phyloP scores from a whole-genome alignment of 1,140 invertebrate genomes.

The Dinoponera quadriceps region DNA sequence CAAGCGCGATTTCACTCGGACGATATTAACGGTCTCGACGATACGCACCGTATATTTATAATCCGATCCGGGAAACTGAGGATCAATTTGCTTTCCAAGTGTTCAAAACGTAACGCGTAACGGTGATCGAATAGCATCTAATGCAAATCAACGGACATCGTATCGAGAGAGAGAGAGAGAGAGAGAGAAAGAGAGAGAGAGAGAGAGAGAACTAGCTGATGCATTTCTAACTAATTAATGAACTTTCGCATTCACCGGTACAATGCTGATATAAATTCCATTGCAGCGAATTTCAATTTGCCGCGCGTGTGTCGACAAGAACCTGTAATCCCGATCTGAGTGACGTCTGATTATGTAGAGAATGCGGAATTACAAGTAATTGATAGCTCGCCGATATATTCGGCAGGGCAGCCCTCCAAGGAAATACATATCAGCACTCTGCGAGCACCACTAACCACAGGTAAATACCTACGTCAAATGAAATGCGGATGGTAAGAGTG shows the following conservation, averaged over 20 bases:
- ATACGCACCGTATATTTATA: constrained; percentile 34
- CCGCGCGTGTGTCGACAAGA: neutral
- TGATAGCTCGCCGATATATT: too few relatives aligned
- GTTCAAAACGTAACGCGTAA: constrained; percentile 80
- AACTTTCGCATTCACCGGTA: constrained; percentile 35
- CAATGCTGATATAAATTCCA: constrained; percentile 58
- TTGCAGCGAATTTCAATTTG: neutral
- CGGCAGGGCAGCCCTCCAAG: neutral
- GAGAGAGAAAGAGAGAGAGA: too few relatives aligned
- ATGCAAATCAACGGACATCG: constrained; percentile 4
- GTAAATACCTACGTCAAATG: constrained; percentile 45
- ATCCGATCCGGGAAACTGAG: constrained; percentile 38
- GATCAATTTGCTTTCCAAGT: constrained; percentile 83
- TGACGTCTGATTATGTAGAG: neutral
- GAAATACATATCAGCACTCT: constrained; percentile 57
- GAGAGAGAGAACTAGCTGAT: constrained; percentile 61
- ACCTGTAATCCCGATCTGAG: neutral
- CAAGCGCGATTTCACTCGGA: neutral
- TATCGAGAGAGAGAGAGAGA: too few relatives aligned
- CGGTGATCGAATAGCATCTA: constrained; percentile 75
- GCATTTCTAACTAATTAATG: constrained; percentile 50
- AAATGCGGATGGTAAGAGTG: constrained; percentile 36
- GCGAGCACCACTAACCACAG: constrained; percentile 16
- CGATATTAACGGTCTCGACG: neutral
- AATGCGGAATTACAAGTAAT: neutral